These are phyloP conservation scores for Arion vulgaris DNA, from an alignment of 1,140 invertebrate genomes.

Conservation along the genomic window DNA sequence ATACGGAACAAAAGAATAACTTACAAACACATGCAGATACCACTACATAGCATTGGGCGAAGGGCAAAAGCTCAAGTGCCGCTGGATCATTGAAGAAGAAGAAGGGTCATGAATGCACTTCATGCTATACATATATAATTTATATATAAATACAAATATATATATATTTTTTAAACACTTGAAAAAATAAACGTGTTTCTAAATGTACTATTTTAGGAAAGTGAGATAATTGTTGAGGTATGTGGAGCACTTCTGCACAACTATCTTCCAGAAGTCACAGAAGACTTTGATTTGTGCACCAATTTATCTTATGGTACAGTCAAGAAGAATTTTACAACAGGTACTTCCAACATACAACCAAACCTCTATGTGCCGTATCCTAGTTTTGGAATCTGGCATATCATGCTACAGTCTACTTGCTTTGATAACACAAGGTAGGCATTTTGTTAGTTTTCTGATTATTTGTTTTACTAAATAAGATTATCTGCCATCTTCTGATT, in stretches of 20 bases:
- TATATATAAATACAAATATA: too few species aligned
- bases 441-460: neutral
- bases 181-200: too few species aligned
- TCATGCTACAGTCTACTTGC: slow-evolving; percentile 60
- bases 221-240: neutral
- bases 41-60: too few species aligned
- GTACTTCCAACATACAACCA: neutral
- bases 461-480: too few species aligned
- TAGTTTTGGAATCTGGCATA: slow-evolving; percentile 77
- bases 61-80: too few species aligned
- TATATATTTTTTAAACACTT: too few species aligned
- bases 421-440: slow-evolving; percentile 39
- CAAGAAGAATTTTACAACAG: neutral
- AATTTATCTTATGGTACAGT: neutral
- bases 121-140: too few species aligned
- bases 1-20: too few species aligned
- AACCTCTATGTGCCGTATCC: slow-evolving; percentile 56
- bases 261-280: slow-evolving; percentile 8
- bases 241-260: slow-evolving; percentile 23
- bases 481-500: too few species aligned
- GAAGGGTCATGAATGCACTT: too few species aligned
- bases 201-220: neutral
- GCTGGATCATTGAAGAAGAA: too few species aligned
- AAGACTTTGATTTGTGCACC: slow-evolving; percentile 22
- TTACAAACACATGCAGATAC: too few species aligned